A percentile compares a stretch with the other conserved stretches of the same genome.
These are phyloP conservation scores for Caenorhabditis briggsae DNA, from an alignment of 1,140 invertebrate genomes.

Conservation along the genomic window DNA sequence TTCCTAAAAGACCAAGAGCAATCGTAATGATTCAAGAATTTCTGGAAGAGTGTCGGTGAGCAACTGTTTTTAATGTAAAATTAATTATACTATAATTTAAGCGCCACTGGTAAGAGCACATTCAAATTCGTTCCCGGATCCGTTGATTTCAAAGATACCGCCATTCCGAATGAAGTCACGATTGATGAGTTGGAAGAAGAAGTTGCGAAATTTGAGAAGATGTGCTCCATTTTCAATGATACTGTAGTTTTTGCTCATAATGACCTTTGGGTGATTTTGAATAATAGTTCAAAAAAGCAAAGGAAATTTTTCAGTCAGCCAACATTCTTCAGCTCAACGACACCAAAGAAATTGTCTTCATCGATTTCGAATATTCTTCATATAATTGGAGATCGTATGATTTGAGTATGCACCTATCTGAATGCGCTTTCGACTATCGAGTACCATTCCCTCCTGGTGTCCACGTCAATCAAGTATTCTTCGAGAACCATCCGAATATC, in stretches of 20 bases:
- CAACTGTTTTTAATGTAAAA: background rate
- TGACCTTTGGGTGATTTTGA: background rate
- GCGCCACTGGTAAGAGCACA: background rate
- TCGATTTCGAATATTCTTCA: constrained; percentile 28
- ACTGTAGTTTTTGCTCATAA: background rate
- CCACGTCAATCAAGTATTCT: background rate
- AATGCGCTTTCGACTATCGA: constrained; percentile 18
- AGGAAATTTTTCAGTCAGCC: background rate
- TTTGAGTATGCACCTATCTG: constrained; percentile 8
- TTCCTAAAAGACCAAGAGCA: constrained; percentile 10
- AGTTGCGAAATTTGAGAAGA: background rate
- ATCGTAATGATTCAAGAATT: background rate
- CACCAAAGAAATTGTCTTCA: constrained; percentile 24
- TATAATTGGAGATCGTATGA: constrained; percentile 25
- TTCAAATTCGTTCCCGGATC: background rate
- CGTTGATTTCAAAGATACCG: background rate
- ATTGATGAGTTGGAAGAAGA: background rate
- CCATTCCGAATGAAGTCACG: background rate
- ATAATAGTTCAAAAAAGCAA: background rate
- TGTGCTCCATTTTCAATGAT: constrained; percentile 17
- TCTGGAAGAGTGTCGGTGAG: background rate
- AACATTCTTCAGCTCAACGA: constrained; percentile 19
- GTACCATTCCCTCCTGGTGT: constrained; percentile 5
- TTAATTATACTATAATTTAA: background rate
- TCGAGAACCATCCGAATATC: constrained; percentile 25